These are phyloP conservation scores for Tortricodes alternella DNA, from an alignment of 2,888 invertebrate genomes.

Conservation along the genomic window DNA sequence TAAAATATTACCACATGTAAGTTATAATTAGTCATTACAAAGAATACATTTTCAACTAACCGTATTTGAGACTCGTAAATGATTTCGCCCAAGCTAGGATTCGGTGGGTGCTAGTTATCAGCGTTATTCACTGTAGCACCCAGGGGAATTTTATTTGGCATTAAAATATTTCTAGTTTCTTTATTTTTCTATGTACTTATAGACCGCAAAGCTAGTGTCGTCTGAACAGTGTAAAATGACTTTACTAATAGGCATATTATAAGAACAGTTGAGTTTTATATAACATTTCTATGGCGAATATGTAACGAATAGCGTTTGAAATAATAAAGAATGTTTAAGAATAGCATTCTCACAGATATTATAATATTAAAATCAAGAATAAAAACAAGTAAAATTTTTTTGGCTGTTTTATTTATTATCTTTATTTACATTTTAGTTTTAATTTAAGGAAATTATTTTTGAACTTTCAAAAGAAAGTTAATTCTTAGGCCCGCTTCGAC, in stretches of 20 bases:
- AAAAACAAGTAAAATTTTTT: slow-evolving; percentile 65
- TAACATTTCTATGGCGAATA: slow-evolving; percentile 75
- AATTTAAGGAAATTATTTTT: too few relatives aligned
- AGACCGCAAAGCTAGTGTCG: slow-evolving; percentile 34
- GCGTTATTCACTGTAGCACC: slow-evolving; percentile 1
- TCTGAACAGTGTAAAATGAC: slow-evolving; percentile 49
- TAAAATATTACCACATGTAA: slow-evolving; percentile 37
- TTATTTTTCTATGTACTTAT: slow-evolving; percentile 26
- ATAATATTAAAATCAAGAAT: slow-evolving; percentile 78
- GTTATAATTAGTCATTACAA: slow-evolving; percentile 30
- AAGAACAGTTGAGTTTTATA: slow-evolving; percentile 76
- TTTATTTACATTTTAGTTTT: neutral
- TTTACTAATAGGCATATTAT: slow-evolving; percentile 59
- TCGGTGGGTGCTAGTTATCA: slow-evolving; percentile 2
- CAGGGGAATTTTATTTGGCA: slow-evolving; percentile 13
- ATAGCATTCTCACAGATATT: slow-evolving; percentile 75
- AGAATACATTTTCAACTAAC: slow-evolving; percentile 9
- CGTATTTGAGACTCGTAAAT: slow-evolving; percentile 36
- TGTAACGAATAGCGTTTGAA: slow-evolving; percentile 72
- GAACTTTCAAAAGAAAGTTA: too few relatives aligned
- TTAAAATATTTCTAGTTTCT: slow-evolving; percentile 5
- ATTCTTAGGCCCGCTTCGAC: too few relatives aligned
- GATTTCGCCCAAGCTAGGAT: slow-evolving; percentile 11
- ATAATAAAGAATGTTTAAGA: slow-evolving; percentile 69
- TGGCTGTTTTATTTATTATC: slow-evolving; percentile 44